A percentile compares a stretch with the other conserved stretches of the same genome.
These are phyloP conservation scores for Paramisgurnus dabryanus DNA, from an alignment of 2,113 vertebrate genomes.

Conservation along the genomic window DNA sequence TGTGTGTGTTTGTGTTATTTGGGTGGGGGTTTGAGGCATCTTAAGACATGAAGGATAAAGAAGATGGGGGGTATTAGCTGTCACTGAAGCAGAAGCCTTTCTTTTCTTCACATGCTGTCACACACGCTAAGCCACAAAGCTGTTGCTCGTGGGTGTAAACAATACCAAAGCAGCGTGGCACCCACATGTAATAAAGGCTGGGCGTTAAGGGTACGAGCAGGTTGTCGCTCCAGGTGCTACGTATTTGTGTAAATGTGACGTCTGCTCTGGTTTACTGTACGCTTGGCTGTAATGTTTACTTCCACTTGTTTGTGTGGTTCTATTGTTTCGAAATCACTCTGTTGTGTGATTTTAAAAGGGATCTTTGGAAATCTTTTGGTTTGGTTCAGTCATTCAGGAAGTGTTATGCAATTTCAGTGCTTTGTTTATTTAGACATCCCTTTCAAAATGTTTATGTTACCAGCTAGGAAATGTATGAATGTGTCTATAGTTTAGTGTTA, in stretches of 20 bases:
- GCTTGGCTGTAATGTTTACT: not conserved
- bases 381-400: not conserved
- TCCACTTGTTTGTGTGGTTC: not conserved
- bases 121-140: conserved; percentile 39
- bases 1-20: conserved; percentile 39
- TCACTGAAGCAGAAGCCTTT: conserved; percentile 38
- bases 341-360: not conserved
- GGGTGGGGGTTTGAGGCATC: conserved; percentile 23
- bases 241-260: not conserved
- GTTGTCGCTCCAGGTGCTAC: not conserved
- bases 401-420: not conserved
- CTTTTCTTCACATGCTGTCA: conserved; percentile 45
- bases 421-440: not conserved
- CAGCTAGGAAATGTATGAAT: not conserved
- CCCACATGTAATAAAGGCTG: conserved; percentile 34
- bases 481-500: not conserved
- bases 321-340: not conserved
- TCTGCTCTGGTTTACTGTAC: not conserved
- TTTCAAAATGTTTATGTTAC: not conserved
- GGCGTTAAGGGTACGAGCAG: conserved; percentile 4
- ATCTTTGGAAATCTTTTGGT: not conserved
- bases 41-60: conserved; percentile 26
- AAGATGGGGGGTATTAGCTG: conserved; percentile 55
- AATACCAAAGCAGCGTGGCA: conserved; percentile 35
- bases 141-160: conserved; percentile 46